These are phyloP conservation scores for Andricus curvator DNA, from an alignment of 2,888 invertebrate genomes.

Conservation along the genomic window DNA sequence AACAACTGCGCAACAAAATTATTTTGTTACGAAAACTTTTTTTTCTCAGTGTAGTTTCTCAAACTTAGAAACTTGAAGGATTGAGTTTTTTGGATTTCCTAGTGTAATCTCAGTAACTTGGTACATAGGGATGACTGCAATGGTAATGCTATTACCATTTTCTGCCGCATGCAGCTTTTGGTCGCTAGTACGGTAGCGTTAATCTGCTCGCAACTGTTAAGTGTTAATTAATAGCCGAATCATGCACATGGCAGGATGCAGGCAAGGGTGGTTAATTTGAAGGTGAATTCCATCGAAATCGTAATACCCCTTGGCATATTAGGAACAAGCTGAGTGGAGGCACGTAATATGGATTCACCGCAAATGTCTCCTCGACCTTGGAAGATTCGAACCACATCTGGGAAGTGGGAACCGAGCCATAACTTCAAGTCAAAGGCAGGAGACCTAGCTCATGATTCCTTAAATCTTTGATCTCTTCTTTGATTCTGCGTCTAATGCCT, in stretches of 20 bases:
- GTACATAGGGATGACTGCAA: no score
- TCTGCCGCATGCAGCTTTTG: background rate
- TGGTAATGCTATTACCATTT: background rate
- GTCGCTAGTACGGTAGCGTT: slow-evolving; percentile 4
- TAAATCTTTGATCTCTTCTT: background rate
- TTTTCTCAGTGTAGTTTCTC: no score
- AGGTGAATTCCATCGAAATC: slow-evolving; percentile 50
- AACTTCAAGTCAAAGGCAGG: slow-evolving; percentile 9
- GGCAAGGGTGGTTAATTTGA: slow-evolving; percentile 57
- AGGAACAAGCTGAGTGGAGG: slow-evolving; percentile 43
- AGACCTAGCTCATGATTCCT: background rate
- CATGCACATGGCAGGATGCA: slow-evolving; percentile 59
- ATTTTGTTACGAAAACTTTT: no score
- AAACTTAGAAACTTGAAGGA: no score
- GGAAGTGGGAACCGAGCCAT: slow-evolving; percentile 28
- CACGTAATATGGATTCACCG: slow-evolving; percentile 43
- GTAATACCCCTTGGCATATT: slow-evolving; percentile 52
- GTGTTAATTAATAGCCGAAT: slow-evolving; percentile 64
- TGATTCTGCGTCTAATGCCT: background rate
- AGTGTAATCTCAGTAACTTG: no score
- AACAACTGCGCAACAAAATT: no score
- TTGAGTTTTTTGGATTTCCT: no score
- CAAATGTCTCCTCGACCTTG: slow-evolving; percentile 35
- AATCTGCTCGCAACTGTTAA: slow-evolving; percentile 46
- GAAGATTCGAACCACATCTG: background rate